Conservation (phyloP, 2,888 invertebrate genomes). For the Pollenia griseotomentosa region DNA sequence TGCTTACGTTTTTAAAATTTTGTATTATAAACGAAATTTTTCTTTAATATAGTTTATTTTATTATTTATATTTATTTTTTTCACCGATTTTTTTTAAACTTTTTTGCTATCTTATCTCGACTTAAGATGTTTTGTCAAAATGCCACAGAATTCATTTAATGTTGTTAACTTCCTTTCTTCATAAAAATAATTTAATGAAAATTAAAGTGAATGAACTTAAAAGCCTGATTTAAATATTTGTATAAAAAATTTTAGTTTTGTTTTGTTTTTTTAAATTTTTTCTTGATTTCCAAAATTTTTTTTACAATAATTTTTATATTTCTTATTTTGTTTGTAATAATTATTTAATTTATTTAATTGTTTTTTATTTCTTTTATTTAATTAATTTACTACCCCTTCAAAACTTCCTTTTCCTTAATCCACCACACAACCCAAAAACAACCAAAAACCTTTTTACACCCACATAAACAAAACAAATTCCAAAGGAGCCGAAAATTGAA, state of each 20-base stretch:
- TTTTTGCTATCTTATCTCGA: too few relatives aligned
- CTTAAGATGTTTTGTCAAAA: too few relatives aligned
- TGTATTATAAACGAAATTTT: too few relatives aligned
- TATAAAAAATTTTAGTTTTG: conserved; percentile 5
- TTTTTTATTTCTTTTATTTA: conserved; percentile 64
- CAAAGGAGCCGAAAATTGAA: conserved; percentile 96
- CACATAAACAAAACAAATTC: conserved; percentile 63
- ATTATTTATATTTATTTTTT: too few relatives aligned
- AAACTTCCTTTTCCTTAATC: conserved; percentile 60
- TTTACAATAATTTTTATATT: conserved; percentile 2
- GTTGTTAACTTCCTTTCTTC: neutral
- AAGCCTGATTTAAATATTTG: neutral
- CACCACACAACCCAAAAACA: conserved; percentile 46
- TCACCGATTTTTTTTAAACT: too few relatives aligned
- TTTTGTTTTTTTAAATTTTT: neutral
- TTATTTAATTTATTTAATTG: conserved; percentile 47
- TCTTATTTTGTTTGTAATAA: neutral
- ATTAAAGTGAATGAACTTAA: too few relatives aligned
- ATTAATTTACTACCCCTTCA: conserved; percentile 54
- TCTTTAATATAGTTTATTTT: too few relatives aligned
- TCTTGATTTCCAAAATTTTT: neutral
- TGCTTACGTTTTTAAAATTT: too few relatives aligned
- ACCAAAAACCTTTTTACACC: conserved; percentile 58
- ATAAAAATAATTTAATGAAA: too few relatives aligned
- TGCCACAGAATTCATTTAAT: too few relatives aligned